Base-by-base conservation (phyloP, 1,140 invertebrate genomes). In the Drosophila virilis region DNA sequence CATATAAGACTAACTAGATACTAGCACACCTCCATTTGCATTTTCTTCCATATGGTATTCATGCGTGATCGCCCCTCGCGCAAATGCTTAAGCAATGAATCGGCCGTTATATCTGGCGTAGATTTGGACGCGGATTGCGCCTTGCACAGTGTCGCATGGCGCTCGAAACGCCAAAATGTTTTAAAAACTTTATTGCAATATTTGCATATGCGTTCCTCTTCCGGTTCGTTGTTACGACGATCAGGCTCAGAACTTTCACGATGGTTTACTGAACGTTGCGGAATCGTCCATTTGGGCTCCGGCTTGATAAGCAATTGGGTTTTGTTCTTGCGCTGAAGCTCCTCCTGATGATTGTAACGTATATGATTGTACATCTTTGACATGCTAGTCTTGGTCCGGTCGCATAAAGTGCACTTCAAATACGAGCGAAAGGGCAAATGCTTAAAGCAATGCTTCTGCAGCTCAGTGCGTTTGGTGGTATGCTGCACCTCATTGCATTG, bases 391-490 rank as follows among this genome's bases (percentile, higher is more conserved):
- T 91, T 91, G 6, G 90, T 90, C 8, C 83, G 80, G 1, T 79
- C 61, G 22, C 90, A 91, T 8, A 91, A n/a, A 1, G 68, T 73
- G 35, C 90, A 91, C 68, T 91, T 91, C 0, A 91, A 54, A 42
- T 91, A 91, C 0, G 90, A 83, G 0, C 83, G 85, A 54, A 73
- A 91, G 6, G 90, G 90, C 43, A 91, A 60, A 61, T 91, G 90
- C 50, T 84, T 86, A 17, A 91, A 91, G 55, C 76, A 89, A 74
- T 91, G 90, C 37, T 91, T 91, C 6, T 90, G 79, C 38, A 91
- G 48, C 9, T 84, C 75, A 1, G 75, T 55, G 6, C 76, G 68
- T 52, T 74, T 76, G 0, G 77, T 78, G 1, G 90, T 86, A 7
- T 66, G 51, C 40, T 72, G 72, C 6, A 79, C 50, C 37, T 91